phyloP scores from a whole-genome alignment of 64 coral and sea anemone species.

The Montipora sp. region DNA sequence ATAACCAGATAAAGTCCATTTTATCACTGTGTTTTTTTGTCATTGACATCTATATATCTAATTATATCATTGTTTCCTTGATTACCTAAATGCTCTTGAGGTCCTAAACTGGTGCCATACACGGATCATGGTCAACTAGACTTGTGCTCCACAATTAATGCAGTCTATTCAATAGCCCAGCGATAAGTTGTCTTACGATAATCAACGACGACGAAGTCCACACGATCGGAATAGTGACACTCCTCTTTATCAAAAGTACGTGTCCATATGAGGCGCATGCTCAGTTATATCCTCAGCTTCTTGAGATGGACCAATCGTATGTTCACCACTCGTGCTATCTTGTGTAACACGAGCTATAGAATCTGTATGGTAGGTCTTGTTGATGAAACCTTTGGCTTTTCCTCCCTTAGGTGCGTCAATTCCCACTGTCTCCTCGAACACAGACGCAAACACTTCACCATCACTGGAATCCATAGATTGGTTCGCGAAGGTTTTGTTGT shows the following conservation, averaged over 20 bases:
- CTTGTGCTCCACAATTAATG: background rate
- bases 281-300: background rate
- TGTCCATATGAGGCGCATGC: background rate
- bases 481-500: conserved; percentile 8
- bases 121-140: too few species aligned
- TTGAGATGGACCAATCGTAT: background rate
- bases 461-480: background rate
- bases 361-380: conserved; percentile 8
- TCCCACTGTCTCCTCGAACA: background rate
- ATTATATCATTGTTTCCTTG: too few species aligned
- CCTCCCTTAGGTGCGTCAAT: background rate
- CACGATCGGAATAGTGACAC: background rate
- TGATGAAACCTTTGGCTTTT: conserved; percentile 6
- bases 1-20: too few species aligned
- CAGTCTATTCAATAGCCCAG: too few species aligned
- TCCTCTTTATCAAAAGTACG: conserved; percentile 4
- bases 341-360: background rate
- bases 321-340: background rate
- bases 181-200: background rate
- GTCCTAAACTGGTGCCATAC: too few species aligned
- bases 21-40: too few species aligned
- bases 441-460: background rate
- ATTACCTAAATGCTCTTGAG: too few species aligned
- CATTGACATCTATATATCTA: too few species aligned
- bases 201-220: background rate